These are phyloP conservation scores for Suricata suricatta DNA, from an alignment of 2,113 vertebrate genomes.

Conservation along the genomic window DNA sequence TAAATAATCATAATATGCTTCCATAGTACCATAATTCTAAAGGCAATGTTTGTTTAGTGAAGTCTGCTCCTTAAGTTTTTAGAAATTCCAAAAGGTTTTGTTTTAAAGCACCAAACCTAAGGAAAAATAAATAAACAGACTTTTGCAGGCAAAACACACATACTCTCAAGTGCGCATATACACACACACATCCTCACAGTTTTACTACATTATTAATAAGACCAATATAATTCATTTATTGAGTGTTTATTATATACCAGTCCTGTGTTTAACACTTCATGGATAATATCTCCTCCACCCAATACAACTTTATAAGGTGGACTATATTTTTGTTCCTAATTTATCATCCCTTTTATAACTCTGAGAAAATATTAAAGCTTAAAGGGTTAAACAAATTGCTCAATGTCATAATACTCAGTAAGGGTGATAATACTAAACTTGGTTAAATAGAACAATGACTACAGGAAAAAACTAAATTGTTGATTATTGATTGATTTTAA, in stretches of 20 bases:
- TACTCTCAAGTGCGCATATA: background rate
- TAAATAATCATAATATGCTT: background rate
- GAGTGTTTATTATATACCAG: background rate
- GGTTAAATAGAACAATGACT: constrained; percentile 30
- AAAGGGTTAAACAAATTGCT: constrained; percentile 28
- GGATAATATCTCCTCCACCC: background rate
- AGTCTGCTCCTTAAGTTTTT: background rate
- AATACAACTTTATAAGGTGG: background rate
- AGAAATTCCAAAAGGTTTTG: background rate
- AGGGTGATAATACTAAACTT: background rate
- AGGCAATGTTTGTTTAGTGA: background rate
- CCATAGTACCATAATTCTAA: background rate
- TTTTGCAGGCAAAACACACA: background rate
- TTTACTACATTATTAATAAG: background rate
- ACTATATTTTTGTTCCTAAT: background rate
- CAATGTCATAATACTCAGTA: background rate
- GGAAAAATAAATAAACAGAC: background rate
- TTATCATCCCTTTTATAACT: constrained; percentile 8
- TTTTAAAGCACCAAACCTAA: constrained; percentile 16
- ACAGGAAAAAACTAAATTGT: background rate
- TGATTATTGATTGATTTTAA: constrained; percentile 7
- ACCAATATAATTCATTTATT: background rate
- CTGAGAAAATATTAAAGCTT: constrained; percentile 16
- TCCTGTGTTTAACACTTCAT: background rate
- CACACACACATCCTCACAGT: background rate